Evolutionary conservation across 2,797 vertebrate species (phyloP).

Genomic region (Eulemur mongoz): DNA sequence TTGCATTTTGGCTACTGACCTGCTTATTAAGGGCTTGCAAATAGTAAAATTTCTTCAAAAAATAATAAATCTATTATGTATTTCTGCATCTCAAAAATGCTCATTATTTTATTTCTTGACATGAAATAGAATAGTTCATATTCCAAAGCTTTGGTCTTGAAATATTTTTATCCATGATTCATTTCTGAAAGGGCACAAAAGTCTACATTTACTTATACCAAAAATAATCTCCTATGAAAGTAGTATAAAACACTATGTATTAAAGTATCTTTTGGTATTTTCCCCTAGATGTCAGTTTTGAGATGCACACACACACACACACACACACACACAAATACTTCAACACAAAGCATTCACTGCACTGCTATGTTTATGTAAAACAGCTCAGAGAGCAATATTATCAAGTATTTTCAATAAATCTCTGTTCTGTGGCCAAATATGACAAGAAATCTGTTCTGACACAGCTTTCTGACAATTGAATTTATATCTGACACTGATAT

Average conservation of each 20-base stretch:
- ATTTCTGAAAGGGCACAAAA: slow-evolving; percentile 3
- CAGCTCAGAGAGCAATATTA: neutral
- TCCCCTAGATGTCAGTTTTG: neutral
- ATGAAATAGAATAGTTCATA: neutral
- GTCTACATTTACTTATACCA: neutral
- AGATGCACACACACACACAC: neutral
- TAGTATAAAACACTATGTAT: neutral
- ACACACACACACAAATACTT: neutral
- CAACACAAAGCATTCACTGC: slow-evolving; percentile 10
- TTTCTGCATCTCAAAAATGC: neutral
- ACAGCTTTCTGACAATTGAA: slow-evolving; percentile 71
- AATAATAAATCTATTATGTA: neutral
- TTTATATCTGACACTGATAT: slow-evolving; percentile 73
- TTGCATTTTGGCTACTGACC: neutral
- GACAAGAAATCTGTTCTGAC: slow-evolving; percentile 75
- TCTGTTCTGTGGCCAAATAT: slow-evolving; percentile 47
- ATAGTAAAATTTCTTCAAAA: neutral
- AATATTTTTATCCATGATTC: slow-evolving; percentile 37
- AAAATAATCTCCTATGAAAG: slow-evolving; percentile 50
- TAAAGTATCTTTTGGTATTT: slow-evolving; percentile 29
- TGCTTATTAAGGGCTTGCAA: neutral
- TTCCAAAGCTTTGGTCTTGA: neutral
- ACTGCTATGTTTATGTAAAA: slow-evolving; percentile 40
- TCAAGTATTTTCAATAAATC: slow-evolving; percentile 70
- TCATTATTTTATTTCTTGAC: neutral